A percentile compares a stretch with the other conserved stretches of the same genome.
These are phyloP conservation scores for Erpobdella octoculata DNA, from an alignment of 2,888 invertebrate species.

Conservation along the genomic window DNA sequence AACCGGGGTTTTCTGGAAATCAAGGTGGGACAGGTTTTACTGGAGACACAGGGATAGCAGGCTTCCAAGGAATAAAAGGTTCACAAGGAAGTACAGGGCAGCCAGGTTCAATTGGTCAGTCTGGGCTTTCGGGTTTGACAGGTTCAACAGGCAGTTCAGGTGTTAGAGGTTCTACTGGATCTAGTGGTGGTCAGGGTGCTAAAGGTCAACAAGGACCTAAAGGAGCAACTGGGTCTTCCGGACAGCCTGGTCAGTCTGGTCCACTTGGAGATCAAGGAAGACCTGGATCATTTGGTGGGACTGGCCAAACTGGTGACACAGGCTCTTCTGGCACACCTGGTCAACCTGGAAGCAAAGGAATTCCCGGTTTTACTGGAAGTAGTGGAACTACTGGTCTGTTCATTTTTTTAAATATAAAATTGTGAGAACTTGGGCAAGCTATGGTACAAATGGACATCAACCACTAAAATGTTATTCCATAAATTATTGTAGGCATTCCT, in stretches of 20 bases:
- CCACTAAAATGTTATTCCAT: constrained; percentile 3
- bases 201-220: constrained; percentile 26
- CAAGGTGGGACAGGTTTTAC: constrained; percentile 26
- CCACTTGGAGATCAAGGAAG: constrained; percentile 25
- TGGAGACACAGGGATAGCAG: constrained; percentile 25
- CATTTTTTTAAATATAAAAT: too few species aligned
- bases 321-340: constrained; percentile 35
- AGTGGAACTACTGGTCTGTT: constrained; percentile 29
- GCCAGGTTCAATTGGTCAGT: constrained; percentile 20
- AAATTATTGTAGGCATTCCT: constrained; percentile 8
- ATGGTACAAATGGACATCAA: background rate
- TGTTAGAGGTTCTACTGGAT: constrained; percentile 26
- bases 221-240: constrained; percentile 13
- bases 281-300: constrained; percentile 22
- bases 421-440: too few species aligned
- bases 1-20: constrained; percentile 22
- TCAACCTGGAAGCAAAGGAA: constrained; percentile 28
- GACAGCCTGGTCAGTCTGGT: constrained; percentile 29
- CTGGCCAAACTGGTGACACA: constrained; percentile 58
- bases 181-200: constrained; percentile 23
- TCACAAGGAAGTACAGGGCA: constrained; percentile 21
- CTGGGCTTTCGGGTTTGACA: constrained; percentile 24
- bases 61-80: constrained; percentile 25
- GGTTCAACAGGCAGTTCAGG: constrained; percentile 29
- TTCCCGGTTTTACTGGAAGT: constrained; percentile 30